Percentiles rank a stretch among this genome's conserved stretches.
phyloP scores from a whole-genome alignment of 2,888 invertebrate species.

The Chrysopilus asiliformis region DNA sequence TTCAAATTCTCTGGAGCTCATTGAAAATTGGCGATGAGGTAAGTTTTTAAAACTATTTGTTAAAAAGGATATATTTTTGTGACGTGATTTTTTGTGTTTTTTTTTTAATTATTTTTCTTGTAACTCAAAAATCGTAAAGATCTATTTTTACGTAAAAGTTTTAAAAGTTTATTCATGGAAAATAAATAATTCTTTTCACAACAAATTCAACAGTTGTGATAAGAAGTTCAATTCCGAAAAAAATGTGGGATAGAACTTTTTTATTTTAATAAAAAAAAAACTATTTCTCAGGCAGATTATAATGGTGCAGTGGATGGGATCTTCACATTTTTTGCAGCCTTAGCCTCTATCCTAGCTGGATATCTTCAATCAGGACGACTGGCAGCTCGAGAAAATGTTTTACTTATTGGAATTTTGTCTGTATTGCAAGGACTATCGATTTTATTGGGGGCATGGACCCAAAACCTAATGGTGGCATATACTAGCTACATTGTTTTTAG shows the following conservation, averaged over 20 bases:
- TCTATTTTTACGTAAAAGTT: too few species aligned
- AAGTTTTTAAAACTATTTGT: neutral
- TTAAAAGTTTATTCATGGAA: too few species aligned
- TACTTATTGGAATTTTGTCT: slow-evolving; percentile 37
- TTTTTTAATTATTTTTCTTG: too few species aligned
- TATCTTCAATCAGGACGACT: slow-evolving; percentile 28
- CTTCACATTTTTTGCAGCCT: slow-evolving; percentile 55
- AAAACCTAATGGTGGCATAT: slow-evolving; percentile 57
- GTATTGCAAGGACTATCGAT: slow-evolving; percentile 43
- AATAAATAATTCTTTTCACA: too few species aligned
- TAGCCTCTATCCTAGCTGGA: slow-evolving; percentile 46
- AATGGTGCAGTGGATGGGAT: slow-evolving; percentile 76
- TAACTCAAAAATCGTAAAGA: too few species aligned
- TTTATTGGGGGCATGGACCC: slow-evolving; percentile 42
- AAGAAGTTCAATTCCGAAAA: too few species aligned
- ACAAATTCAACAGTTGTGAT: too few species aligned
- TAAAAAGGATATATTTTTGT: neutral
- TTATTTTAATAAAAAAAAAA: neutral
- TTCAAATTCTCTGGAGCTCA: slow-evolving; percentile 55
- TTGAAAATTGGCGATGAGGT: neutral
- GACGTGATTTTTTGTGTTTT: neutral
- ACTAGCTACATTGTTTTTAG: slow-evolving; percentile 60
- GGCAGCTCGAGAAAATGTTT: slow-evolving; percentile 33
- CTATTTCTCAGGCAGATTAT: slow-evolving; percentile 20
- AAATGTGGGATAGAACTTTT: too few species aligned